Conservation (phyloP, 2,113 vertebrate genomes). For the Sphyrna mokarran region DNA sequence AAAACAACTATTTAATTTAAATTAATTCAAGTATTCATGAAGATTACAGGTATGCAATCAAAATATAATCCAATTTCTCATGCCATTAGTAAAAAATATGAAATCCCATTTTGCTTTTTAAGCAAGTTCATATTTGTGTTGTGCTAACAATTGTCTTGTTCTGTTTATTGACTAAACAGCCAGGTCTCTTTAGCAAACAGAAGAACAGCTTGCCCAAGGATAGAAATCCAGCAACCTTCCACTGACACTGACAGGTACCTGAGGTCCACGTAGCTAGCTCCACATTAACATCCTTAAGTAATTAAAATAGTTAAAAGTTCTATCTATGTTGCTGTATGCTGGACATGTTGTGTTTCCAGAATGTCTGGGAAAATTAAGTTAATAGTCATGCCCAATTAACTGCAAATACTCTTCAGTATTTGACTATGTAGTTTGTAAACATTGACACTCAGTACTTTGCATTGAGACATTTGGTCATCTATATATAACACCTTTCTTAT, state of each 20-base stretch:
- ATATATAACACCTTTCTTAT: neutral
- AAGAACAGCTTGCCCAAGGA: slow-evolving; percentile 57
- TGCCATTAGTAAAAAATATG: too few relatives aligned
- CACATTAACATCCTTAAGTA: neutral
- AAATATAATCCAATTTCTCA: neutral
- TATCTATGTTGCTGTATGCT: slow-evolving; percentile 21
- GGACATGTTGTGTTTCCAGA: neutral
- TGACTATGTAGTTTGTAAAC: neutral
- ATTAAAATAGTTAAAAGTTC: neutral
- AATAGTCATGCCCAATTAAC: neutral
- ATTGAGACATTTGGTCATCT: neutral
- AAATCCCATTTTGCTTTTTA: neutral
- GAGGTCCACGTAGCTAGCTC: neutral
- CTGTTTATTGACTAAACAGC: slow-evolving; percentile 56
- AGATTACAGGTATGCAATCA: neutral
- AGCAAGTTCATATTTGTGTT: slow-evolving; percentile 36
- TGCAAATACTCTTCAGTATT: neutral
- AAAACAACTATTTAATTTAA: neutral
- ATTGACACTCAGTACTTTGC: neutral
- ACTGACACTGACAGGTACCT: slow-evolving; percentile 59
- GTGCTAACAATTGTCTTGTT: slow-evolving; percentile 53
- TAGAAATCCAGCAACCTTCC: slow-evolving; percentile 59
- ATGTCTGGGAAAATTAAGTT: neutral
- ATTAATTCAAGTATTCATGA: neutral
- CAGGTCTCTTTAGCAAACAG: slow-evolving; percentile 53